Conservation (phyloP, 2,113 vertebrate genomes). For the Periophthalmus modestus region DNA sequence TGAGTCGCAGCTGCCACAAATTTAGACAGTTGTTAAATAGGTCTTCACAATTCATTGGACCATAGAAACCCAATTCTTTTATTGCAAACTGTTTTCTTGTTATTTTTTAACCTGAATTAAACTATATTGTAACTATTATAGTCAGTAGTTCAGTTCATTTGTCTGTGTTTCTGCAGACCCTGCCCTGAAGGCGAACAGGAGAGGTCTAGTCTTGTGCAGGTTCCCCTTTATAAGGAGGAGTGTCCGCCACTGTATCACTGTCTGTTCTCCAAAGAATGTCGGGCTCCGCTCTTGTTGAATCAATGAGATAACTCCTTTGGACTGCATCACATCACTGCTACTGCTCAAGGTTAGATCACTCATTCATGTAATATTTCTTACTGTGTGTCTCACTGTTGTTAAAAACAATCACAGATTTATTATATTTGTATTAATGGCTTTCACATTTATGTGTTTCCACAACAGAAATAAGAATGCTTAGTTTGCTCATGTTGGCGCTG, state of each 20-base stretch:
- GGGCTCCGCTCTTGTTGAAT: slow-evolving; percentile 21
- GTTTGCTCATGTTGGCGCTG: slow-evolving; percentile 70
- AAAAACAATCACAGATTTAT: not conserved
- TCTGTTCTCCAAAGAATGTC: slow-evolving; percentile 43
- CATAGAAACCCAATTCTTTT: too few species aligned
- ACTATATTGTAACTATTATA: not conserved
- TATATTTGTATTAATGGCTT: not conserved
- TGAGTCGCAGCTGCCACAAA: too few species aligned
- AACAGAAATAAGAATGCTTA: slow-evolving; percentile 73
- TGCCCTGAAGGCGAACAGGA: slow-evolving; percentile 46
- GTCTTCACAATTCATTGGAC: too few species aligned
- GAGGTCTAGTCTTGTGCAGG: slow-evolving; percentile 43
- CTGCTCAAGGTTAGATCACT: slow-evolving; percentile 22
- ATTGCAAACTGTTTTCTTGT: too few species aligned
- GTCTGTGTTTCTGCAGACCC: slow-evolving; percentile 20
- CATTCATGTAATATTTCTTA: not conserved
- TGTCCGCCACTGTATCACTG: slow-evolving; percentile 43
- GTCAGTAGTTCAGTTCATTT: slow-evolving; percentile 1
- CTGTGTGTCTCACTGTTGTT: not conserved
- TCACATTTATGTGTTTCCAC: slow-evolving; percentile 18
- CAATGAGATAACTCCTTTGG: slow-evolving; percentile 40
- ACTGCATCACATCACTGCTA: not conserved
- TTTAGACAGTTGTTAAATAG: too few species aligned
- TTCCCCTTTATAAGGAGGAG: slow-evolving; percentile 76
- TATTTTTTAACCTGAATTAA: not conserved